Evolutionary conservation across 2,113 vertebrate genomes (phyloP).

Genomic region (Festucalex cinctus): DNA sequence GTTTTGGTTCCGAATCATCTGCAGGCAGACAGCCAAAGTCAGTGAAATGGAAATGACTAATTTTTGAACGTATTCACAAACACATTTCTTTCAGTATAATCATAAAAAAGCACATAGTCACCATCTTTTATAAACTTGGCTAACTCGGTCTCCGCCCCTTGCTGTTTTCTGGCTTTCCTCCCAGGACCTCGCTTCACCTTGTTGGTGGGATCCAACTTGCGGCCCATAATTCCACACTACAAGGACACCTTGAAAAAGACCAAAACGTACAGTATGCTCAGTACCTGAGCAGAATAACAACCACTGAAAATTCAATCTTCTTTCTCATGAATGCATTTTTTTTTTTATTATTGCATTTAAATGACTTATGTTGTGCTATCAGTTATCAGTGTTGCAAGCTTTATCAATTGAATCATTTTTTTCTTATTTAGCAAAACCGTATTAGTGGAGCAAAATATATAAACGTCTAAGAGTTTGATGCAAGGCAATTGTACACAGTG

Average conservation of each 20-base stretch:
- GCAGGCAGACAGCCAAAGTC: constrained; percentile 19
- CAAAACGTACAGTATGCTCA: background rate
- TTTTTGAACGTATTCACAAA: background rate
- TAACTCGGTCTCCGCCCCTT: constrained; percentile 87
- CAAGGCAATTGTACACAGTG: background rate
- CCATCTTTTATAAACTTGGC: constrained; percentile 74
- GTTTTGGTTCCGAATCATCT: constrained; percentile 68
- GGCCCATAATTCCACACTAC: constrained; percentile 77
- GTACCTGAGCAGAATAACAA: background rate
- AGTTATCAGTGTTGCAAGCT: background rate
- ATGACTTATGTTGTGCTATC: background rate
- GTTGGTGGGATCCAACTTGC: constrained; percentile 83
- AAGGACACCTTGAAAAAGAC: constrained; percentile 21
- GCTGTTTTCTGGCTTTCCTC: constrained; percentile 86
- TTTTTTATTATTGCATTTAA: background rate
- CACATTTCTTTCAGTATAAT: background rate
- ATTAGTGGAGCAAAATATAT: no score
- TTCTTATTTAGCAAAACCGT: background rate
- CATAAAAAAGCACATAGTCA: constrained; percentile 19
- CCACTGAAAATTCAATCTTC: background rate
- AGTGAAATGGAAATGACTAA: background rate
- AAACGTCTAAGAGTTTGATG: background rate
- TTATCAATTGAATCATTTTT: background rate
- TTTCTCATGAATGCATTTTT: background rate
- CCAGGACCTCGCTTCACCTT: constrained; percentile 87